Evolutionary conservation across 2,888 invertebrate genomes (phyloP).

Genomic region (Sinelater perroti): DNA sequence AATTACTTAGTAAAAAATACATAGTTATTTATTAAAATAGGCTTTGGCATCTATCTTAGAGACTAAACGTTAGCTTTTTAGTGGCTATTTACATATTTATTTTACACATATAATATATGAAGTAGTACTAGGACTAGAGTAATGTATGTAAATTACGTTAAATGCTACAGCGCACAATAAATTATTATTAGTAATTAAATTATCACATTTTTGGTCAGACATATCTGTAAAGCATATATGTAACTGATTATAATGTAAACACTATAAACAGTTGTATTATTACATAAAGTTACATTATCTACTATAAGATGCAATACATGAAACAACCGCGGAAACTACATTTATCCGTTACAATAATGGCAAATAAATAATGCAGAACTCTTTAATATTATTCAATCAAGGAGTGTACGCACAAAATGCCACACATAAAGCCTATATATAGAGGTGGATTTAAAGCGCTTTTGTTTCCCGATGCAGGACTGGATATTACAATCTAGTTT

Average conservation of each 20-base stretch:
- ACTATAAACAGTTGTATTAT: too few species aligned
- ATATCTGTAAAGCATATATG: slow-evolving; percentile 15
- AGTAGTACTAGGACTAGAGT: slow-evolving; percentile 7
- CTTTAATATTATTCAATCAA: slow-evolving; percentile 2
- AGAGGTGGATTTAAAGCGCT: slow-evolving; percentile 40
- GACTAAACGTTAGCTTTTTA: too few species aligned
- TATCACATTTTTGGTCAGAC: slow-evolving; percentile 39
- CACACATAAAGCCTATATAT: slow-evolving; percentile 36
- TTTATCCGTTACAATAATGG: too few species aligned
- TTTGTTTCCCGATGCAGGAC: slow-evolving; percentile 42
- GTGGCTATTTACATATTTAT: slow-evolving; percentile 10
- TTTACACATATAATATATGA: slow-evolving; percentile 1
- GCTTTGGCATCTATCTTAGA: too few species aligned
- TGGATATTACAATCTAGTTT: slow-evolving; percentile 32
- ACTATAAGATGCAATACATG: too few species aligned
- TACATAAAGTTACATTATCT: too few species aligned
- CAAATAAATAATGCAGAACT: too few species aligned
- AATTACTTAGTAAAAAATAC: too few species aligned
- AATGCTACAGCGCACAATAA: too few species aligned
- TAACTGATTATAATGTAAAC: too few species aligned
- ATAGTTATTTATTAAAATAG: too few species aligned
- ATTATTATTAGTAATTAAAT: slow-evolving; percentile 18
- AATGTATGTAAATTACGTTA: slow-evolving; percentile 7
- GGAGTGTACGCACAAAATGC: slow-evolving; percentile 1
- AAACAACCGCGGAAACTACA: too few species aligned